Evolutionary conservation across 2,113 vertebrate genomes (phyloP), one percentile per base, ranked within the genome.

Genomic region (sheep (Ovis aries)): DNA sequence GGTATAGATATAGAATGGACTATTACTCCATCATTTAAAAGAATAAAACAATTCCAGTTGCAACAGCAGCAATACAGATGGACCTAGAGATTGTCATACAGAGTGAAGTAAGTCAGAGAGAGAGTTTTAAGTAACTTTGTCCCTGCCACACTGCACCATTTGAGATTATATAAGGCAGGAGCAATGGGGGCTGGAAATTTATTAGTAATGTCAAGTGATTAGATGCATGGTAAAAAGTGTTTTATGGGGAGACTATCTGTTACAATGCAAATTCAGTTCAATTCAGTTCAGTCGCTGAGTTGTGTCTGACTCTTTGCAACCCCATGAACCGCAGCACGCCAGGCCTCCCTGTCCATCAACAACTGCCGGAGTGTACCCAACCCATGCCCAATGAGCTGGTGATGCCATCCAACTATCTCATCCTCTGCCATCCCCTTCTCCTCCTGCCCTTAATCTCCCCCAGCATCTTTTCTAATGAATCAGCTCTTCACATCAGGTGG

Each of bases 271-370:
- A 27, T 59, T 88, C 48, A 67, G 33, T 36, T 67, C 33, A 33
- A 27, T 59, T 88, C 48, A 67, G 33, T 36, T 67, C 33, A n/a
- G 17, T 67, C 1, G 0, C 17, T 67, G 8, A 36, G 64, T 36
- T 19, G 9, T 36, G 17, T 36, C 8, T 0, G 4, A 36, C 64
- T 36, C 16, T 67, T 36, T 67, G 64, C 2, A 4, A 21, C 64
- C 33, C 33, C 64, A 21, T 67, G 33, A 67, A 67, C 9, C 0
- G 1, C 64, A 67, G 33, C 7, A 67, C 0, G 0, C 64, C 8
- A 67, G 33, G 17, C 17, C 8, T 67, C 33, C 64, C 33, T 67
- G 16, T 67, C 64, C 64, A 67, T n/a, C 17, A 67, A 17, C 64
- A 67, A 67, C 17, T 67, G 4, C 17, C 0, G 0, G 64, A 67